Evolutionary conservation across 1,140 invertebrate genomes (phyloP).

Genomic region (Orius insidiosus): DNA sequence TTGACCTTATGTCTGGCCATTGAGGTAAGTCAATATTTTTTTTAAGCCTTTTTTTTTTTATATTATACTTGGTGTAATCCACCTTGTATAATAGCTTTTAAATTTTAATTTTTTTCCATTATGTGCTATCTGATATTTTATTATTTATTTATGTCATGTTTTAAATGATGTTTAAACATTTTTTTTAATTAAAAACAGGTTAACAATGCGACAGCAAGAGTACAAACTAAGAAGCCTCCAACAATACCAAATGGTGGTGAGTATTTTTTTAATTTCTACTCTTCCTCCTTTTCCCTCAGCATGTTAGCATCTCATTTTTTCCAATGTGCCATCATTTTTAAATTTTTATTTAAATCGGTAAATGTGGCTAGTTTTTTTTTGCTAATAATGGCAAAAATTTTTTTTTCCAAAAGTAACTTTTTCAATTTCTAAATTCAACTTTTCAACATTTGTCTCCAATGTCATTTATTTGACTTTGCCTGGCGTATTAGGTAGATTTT

Average conservation of each 20-base stretch:
- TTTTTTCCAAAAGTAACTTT: no score
- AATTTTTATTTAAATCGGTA: no score
- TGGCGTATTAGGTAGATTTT: no score
- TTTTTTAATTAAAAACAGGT: conserved; percentile 39
- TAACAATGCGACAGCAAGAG: conserved; percentile 92
- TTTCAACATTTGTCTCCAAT: no score
- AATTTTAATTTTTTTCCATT: not conserved
- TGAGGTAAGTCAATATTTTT: conserved; percentile 11
- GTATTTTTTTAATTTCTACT: conserved; percentile 24
- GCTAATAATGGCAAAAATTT: no score
- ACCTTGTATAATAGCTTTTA: not conserved
- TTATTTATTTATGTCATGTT: conserved; percentile 5
- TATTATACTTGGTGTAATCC: not conserved
- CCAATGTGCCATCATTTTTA: no score
- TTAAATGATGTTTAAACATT: no score
- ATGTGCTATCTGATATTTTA: conserved; percentile 7
- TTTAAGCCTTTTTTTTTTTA: conserved; percentile 2
- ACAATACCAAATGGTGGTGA: conserved; percentile 77
- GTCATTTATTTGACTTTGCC: no score
- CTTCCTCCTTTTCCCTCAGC: no score
- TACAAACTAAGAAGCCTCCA: conserved; percentile 93
- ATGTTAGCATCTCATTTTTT: no score
- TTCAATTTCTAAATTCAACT: no score
- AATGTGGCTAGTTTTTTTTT: conserved; percentile 5
- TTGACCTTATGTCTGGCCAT: not conserved